phyloP scores from a whole-genome alignment of 2,888 invertebrate species.

The Rotaria macrura region DNA sequence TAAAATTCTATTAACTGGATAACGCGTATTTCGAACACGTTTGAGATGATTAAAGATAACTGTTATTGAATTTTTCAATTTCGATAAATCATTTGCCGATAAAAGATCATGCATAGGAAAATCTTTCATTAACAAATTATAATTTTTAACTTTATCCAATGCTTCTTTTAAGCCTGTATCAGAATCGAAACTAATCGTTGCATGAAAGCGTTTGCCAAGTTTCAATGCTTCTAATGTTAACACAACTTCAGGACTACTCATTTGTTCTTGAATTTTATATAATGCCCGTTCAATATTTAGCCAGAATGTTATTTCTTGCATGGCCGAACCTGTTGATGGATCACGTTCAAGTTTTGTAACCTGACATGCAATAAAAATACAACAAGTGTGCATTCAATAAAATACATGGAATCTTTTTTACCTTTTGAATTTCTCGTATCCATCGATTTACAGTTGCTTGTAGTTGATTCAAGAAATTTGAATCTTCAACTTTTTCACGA shows the following conservation, averaged over 20 bases:
- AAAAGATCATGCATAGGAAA: conserved; percentile 95
- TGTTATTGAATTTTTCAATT: conserved; percentile 71
- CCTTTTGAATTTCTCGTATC: conserved; percentile 99
- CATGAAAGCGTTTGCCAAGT: conserved; percentile 95
- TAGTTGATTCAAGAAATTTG: conserved; percentile 84
- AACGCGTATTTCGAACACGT: conserved; percentile 85
- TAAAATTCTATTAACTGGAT: conserved; percentile 79
- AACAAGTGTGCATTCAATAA: too few species aligned
- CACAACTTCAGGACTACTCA: conserved; percentile 84
- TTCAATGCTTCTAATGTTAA: conserved; percentile 89
- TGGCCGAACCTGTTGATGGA: conserved; percentile 89
- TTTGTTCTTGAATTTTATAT: conserved; percentile 86
- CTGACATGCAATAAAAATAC: too few species aligned
- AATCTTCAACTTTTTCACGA: conserved; percentile 84
- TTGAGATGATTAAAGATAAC: conserved; percentile 85
- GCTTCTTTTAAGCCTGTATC: conserved; percentile 93
- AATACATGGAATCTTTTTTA: conserved; percentile 41
- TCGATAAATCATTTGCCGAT: conserved; percentile 86
- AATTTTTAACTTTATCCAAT: conserved; percentile 86
- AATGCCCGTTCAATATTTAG: conserved; percentile 89
- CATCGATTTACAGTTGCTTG: conserved; percentile 95
- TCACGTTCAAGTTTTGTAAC: conserved; percentile 95
- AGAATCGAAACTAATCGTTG: conserved; percentile 94
- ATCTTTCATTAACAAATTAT: conserved; percentile 97
- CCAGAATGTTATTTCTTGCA: conserved; percentile 98